These are phyloP conservation scores for Halcyon smyrnensis DNA, from an alignment of 2,797 vertebrate species.

Conservation along the genomic window DNA sequence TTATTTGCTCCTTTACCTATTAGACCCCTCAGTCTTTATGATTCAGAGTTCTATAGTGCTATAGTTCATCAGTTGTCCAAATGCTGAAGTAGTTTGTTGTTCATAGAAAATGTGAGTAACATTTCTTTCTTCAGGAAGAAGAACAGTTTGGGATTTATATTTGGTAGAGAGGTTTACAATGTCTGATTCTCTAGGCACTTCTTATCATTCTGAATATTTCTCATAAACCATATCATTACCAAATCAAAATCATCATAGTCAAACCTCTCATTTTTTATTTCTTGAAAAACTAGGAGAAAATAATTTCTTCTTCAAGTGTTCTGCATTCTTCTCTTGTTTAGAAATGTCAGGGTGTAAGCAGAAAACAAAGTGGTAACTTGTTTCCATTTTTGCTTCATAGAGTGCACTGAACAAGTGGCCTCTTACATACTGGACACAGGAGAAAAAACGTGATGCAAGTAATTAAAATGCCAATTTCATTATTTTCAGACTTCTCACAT, in stretches of 20 bases:
- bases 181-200: background rate
- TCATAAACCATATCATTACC: background rate
- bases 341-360: slow-evolving; percentile 68
- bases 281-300: background rate
- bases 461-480: slow-evolving; percentile 55
- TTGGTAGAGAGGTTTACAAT: background rate
- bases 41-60: background rate
- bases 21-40: background rate
- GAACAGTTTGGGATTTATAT: background rate
- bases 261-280: background rate
- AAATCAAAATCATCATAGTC: background rate
- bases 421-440: background rate
- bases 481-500: slow-evolving; percentile 36
- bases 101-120: background rate
- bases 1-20: background rate
- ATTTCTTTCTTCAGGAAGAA: background rate
- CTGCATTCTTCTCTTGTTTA: slow-evolving; percentile 54
- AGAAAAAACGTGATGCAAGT: slow-evolving; percentile 22
- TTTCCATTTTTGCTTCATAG: slow-evolving; percentile 17
- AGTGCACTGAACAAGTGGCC: slow-evolving; percentile 47
- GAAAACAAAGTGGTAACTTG: slow-evolving; percentile 79
- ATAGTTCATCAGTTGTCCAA: background rate
- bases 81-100: background rate
- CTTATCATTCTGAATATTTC: background rate
- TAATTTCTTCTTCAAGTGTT: background rate